Evolutionary conservation across 2,888 invertebrate species (phyloP).

Genomic region (Frankliniella fusca): DNA sequence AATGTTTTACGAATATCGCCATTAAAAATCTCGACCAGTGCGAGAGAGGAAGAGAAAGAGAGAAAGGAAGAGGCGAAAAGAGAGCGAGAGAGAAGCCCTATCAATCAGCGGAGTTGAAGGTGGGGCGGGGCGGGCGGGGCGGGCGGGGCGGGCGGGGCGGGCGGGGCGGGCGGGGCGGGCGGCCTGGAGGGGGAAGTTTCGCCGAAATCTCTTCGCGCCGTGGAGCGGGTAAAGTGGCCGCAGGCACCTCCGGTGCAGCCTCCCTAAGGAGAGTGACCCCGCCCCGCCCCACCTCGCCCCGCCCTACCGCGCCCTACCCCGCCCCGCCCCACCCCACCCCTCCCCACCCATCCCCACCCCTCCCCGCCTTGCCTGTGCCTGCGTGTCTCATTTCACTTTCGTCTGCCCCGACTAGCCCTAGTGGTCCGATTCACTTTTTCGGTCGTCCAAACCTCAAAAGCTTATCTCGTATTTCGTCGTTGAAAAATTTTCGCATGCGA

Average conservation of each 20-base stretch:
- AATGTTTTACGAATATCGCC: too few species aligned
- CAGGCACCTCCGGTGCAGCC: neutral
- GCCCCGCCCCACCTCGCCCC: neutral
- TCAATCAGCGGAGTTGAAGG: neutral
- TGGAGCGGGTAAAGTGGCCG: neutral
- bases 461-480: too few species aligned
- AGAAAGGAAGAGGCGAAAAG: too few species aligned
- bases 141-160: neutral
- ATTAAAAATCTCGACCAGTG: too few species aligned
- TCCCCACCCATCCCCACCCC: neutral
- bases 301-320: neutral
- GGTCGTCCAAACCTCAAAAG: too few species aligned
- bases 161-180: neutral
- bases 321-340: neutral
- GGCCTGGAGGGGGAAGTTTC: neutral
- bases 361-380: neutral
- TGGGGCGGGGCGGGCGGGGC: neutral
- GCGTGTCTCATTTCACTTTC: slow-evolving; percentile 8
- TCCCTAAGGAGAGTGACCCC: neutral
- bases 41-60: too few species aligned
- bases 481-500: too few species aligned
- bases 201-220: slow-evolving; percentile 7
- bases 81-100: too few species aligned
- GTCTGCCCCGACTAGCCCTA: neutral
- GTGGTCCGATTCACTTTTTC: neutral